Percentiles rank a stretch among this genome's conserved stretches.
Conservation (phyloP, 2,797 vertebrate genomes). For the Cyprinella venusta region DNA sequence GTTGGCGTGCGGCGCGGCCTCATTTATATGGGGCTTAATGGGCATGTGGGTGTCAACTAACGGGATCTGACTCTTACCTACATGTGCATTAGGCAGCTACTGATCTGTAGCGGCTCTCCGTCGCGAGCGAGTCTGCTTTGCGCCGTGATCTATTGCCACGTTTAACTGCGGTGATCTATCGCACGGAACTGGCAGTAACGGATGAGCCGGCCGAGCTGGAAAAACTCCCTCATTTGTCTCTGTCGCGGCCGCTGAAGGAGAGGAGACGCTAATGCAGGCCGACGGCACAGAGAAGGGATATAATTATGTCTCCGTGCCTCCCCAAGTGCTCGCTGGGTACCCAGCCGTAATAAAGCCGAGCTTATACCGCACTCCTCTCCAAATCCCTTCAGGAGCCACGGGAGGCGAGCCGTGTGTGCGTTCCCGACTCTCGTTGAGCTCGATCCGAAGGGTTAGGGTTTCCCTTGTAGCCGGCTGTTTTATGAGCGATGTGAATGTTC, state of each 20-base stretch:
- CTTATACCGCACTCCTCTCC: conserved; percentile 53
- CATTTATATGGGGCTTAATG: conserved; percentile 78
- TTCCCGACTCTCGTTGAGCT: background rate
- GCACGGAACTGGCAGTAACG: conserved; percentile 85
- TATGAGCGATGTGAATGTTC: background rate
- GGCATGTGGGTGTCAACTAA: conserved; percentile 68
- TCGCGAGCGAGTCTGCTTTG: conserved; percentile 80
- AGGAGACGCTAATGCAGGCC: conserved; percentile 84
- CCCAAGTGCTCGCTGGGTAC: conserved; percentile 76
- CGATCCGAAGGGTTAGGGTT: conserved; percentile 2
- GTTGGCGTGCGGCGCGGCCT: conserved; percentile 46
- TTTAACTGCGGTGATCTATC: conserved; percentile 80
- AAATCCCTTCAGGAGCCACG: conserved; percentile 45
- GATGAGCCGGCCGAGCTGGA: conserved; percentile 85
- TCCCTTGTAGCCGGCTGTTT: conserved; percentile 1
- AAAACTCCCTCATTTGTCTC: conserved; percentile 89
- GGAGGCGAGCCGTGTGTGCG: conserved; percentile 16
- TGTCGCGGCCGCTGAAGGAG: conserved; percentile 84
- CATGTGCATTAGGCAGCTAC: conserved; percentile 79
- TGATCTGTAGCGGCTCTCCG: conserved; percentile 81
- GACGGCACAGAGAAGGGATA: conserved; percentile 84
- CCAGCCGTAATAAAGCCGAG: conserved; percentile 77
- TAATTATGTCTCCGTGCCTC: conserved; percentile 84
- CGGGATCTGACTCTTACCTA: conserved; percentile 79
- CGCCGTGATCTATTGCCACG: conserved; percentile 82